Evolutionary conservation across 2,113 vertebrate genomes (phyloP), one percentile per base, ranked within the genome.

Genomic region (Caranx ignobilis): DNA sequence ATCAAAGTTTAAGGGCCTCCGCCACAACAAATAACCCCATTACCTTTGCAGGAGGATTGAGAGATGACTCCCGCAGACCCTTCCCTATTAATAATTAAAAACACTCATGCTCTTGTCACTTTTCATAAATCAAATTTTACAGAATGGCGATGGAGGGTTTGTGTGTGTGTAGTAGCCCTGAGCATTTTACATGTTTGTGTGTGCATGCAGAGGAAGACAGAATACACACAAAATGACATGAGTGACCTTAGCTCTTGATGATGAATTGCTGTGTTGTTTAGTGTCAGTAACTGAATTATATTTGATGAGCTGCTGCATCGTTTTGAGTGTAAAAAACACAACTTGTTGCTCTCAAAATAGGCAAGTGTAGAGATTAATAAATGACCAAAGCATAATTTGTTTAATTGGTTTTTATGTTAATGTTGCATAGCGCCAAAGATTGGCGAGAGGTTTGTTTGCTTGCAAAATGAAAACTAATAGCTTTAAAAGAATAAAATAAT

Each of bases 41-140:
- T 93, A 90, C 87, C 87, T 93, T 69, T 82, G 84, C 55, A 76
- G 71, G 80, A 65, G 94, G 88, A 91, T 87, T 83, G 92, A 92
- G 91, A 92, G 91, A 94, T 89, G 87, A 89, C 90, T 92, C 79
- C 91, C 55, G 67, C 77, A 81, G 85, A 91, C 88, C 89, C 79
- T 71, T 79, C 75, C 72, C 71, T 81, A 81, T 91, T 92, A 91
- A 93, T 95, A 94, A 95, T 95, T 95, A 94, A 95, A 94, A 92
- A 87, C 90, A 92, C 88, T 84, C 87, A 94, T 91, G 92, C 87
- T 84, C 85, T 87, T 94, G 94, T 93, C 94, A 92, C 75, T 88
- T 93, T 86, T 76, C 86, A 93, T 95, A 89, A 93, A 95, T 95
- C 92, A 87, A 21, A 88, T 88, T 89, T 75, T 84, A 71, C 75